Conservation (phyloP, 2,113 vertebrate species). For the Sialia sialis region DNA sequence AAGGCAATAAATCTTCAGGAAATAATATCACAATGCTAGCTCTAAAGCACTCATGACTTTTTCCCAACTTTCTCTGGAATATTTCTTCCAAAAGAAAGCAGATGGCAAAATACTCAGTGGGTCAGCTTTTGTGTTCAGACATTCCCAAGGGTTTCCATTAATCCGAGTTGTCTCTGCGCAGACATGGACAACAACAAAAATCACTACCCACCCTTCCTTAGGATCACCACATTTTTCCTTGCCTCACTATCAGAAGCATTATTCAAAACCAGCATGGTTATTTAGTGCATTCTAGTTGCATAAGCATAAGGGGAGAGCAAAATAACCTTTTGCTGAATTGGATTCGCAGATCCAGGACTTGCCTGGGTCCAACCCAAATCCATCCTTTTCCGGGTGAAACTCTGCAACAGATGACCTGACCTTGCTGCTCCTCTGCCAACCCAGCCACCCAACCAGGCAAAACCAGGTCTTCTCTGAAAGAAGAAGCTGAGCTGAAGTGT, state of each 20-base stretch:
- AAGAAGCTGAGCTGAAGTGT: not conserved
- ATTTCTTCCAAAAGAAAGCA: slow-evolving; percentile 53
- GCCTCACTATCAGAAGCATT: not conserved
- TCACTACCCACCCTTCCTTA: not conserved
- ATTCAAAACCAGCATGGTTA: not conserved
- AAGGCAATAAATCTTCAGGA: slow-evolving; percentile 61
- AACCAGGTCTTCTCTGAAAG: slow-evolving; percentile 5
- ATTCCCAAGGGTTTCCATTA: not conserved
- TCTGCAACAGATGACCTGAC: not conserved
- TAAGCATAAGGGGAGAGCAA: not conserved
- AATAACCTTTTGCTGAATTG: not conserved
- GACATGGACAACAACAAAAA: slow-evolving; percentile 1
- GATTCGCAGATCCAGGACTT: not conserved
- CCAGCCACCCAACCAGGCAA: not conserved
- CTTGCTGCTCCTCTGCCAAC: not conserved
- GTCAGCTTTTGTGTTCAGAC: not conserved
- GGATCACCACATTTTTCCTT: not conserved
- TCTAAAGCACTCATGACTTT: slow-evolving; percentile 34
- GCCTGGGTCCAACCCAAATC: not conserved
- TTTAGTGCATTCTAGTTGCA: not conserved
- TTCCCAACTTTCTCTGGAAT: slow-evolving; percentile 42
- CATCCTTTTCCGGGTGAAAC: not conserved
- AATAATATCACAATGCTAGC: slow-evolving; percentile 43
- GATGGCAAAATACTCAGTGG: slow-evolving; percentile 43
- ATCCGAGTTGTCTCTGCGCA: not conserved